Evolutionary conservation across 2,888 invertebrate species (phyloP), one percentile per base, ranked within the genome.

Genomic region (Agrypnus murinus): DNA sequence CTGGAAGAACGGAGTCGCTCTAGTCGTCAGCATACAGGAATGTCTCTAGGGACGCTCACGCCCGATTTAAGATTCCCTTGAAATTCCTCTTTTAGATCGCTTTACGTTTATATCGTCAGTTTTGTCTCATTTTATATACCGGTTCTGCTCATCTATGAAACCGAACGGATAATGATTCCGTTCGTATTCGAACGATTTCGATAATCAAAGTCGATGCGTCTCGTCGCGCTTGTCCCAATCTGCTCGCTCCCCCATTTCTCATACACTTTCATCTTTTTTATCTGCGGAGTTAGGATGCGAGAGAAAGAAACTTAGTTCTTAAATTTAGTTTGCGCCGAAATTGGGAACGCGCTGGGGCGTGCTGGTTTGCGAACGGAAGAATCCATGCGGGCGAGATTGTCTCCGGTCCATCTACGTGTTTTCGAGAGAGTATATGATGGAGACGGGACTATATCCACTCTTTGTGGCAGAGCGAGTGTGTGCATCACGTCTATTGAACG

Each of bases 291-390:
- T 69, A 70, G 75, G 66, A 68, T 50, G 15, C 67, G 67, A 67
- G 62, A 64, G 74, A 79, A 80, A 79, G 80, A 81, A 82, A 82
- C 79, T 82, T 78, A 81, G 80, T 83, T 82, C 80, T 82, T 80
- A 83, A 84, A 84, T 83, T 83, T 82, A 81, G 82, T 83, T 84
- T 83, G 80, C 78, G 79, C 77, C 75, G 81, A 79, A 82, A 82
- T 80, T 81, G 82, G 80, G 82, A 81, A 82, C 78, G 81, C 81
- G 81, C 77, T 79, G 79, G 79, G 77, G 80, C 81, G 79, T 79
- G 72, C 77, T 73, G 74, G 75, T 74, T 76, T 77, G 72, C 76
- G 74, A 77, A 78, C 76, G 77, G 74, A 78, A 75, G 79, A 79
- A 81, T 79, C 78, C 81, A 80, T 80, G 80, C 81, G 80, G 79